Evolutionary conservation across 64 coral and sea anemone genomes (phyloP), one percentile per base, ranked within the genome.

Genomic region (Actinia equina): DNA sequence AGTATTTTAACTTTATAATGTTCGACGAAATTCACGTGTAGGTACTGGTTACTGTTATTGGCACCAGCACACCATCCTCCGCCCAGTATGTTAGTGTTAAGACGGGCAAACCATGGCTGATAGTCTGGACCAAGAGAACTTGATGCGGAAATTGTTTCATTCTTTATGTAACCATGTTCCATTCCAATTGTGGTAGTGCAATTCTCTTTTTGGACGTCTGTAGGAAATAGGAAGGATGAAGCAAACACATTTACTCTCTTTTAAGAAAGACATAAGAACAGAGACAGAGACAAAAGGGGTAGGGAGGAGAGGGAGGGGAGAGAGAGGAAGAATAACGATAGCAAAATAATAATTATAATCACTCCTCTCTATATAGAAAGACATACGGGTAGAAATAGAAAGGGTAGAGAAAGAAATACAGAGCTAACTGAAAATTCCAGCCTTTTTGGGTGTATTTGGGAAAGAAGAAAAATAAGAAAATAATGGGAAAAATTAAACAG

Each of bases 41-140:
- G 46, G 60, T 91, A 88, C 82, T 95, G 93, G 16, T 18, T 30
- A 45, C 60, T 52, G 80, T 88, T 56, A 42, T 88, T 88, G 16
- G 14, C 17, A 26, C 82, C 84, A 4, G 93, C 83, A 54, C 93
- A 95, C 93, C 93, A 95, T 23, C 89, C 93, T 81, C 93, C 93
- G 12, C 89, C 89, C 37, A 86, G 82, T 16, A 74, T 79, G 44
- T 49, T 82, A 25, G 82, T 13, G 44, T 70, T 85, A 77, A 95
- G 59, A 80, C 93, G 89, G 19, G 89, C 93, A 49, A 86, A 84
- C 89, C 89, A 95, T 17, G 93, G 59, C n/a, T 62, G n/a, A 56
- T 88, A 92, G 79, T 91, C 88, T 79, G 89, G 77, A 8, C 89
- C 87, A 7, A 95, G 77, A 37, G 76, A 74, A 43, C 86, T 91